These are phyloP conservation scores for Tricholauxania praeusta DNA, from an alignment of 2,888 invertebrate species.

Conservation along the genomic window DNA sequence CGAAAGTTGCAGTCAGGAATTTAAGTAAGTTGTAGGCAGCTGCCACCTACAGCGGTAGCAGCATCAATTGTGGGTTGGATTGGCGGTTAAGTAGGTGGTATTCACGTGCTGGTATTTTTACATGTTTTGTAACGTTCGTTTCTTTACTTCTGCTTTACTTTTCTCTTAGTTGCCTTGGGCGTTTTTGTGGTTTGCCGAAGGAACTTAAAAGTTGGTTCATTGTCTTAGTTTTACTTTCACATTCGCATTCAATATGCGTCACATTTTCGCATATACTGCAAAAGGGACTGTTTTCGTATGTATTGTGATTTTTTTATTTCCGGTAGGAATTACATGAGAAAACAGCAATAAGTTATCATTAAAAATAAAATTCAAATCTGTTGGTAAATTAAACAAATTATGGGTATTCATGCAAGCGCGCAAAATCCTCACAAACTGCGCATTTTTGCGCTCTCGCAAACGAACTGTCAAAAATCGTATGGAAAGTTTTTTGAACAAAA, in stretches of 20 bases:
- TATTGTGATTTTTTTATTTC: conserved; percentile 3
- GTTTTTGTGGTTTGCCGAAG: conserved; percentile 17
- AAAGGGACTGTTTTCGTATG: neutral
- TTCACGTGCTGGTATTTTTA: neutral
- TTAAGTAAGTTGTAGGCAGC: conserved; percentile 10
- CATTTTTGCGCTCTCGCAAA: too few relatives aligned
- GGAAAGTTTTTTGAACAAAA: too few relatives aligned
- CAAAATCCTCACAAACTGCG: too few relatives aligned
- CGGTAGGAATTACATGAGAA: too few relatives aligned
- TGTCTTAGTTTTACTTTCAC: conserved; percentile 31
- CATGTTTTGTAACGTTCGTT: neutral
- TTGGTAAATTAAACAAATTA: too few relatives aligned
- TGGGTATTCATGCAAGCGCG: too few relatives aligned
- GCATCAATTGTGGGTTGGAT: neutral
- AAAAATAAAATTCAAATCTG: too few relatives aligned
- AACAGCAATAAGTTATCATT: too few relatives aligned
- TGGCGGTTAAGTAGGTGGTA: neutral
- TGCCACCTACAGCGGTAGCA: neutral
- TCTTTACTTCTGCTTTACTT: neutral
- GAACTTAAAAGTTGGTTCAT: conserved; percentile 27
- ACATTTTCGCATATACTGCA: neutral
- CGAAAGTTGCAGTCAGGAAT: conserved; percentile 1
- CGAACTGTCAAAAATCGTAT: too few relatives aligned
- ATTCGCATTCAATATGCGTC: conserved; percentile 32
- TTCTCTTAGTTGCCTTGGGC: neutral